These are phyloP conservation scores for Oncopodura yosiiana DNA, from an alignment of 1,140 invertebrate species.

Conservation along the genomic window DNA sequence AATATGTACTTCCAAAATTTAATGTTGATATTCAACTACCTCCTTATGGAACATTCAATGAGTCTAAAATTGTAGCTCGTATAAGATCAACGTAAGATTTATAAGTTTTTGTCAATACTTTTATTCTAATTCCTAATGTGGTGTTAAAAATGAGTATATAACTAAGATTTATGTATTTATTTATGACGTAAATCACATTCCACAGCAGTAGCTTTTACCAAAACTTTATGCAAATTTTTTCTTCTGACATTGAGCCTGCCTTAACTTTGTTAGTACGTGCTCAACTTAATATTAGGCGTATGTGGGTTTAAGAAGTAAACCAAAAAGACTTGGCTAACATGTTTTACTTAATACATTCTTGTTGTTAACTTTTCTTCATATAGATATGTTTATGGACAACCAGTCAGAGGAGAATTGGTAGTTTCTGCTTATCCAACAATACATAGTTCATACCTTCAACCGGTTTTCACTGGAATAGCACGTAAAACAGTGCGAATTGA, in stretches of 20 bases:
- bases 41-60: slow-evolving; percentile 66
- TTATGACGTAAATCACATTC: too few species aligned
- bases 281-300: too few species aligned
- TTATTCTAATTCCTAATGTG: too few species aligned
- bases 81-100: slow-evolving; percentile 67
- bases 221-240: too few species aligned
- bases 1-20: slow-evolving; percentile 89
- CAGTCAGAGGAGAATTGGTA: slow-evolving; percentile 67
- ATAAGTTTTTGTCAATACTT: too few species aligned
- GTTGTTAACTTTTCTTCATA: neutral
- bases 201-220: too few species aligned
- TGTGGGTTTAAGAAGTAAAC: too few species aligned
- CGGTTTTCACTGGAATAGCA: slow-evolving; percentile 59
- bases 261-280: too few species aligned
- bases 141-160: too few species aligned
- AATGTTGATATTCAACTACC: slow-evolving; percentile 71
- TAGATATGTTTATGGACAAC: slow-evolving; percentile 69
- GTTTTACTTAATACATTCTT: neutral
- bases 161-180: too few species aligned
- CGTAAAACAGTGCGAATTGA: slow-evolving; percentile 72
- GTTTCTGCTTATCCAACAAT: slow-evolving; percentile 65
- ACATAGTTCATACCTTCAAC: slow-evolving; percentile 64
- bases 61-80: slow-evolving; percentile 62
- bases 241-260: too few species aligned
- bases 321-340: too few species aligned